These are phyloP conservation scores for Salvelinus fontinalis DNA, from an alignment of 2,113 vertebrate genomes.

Conservation along the genomic window DNA sequence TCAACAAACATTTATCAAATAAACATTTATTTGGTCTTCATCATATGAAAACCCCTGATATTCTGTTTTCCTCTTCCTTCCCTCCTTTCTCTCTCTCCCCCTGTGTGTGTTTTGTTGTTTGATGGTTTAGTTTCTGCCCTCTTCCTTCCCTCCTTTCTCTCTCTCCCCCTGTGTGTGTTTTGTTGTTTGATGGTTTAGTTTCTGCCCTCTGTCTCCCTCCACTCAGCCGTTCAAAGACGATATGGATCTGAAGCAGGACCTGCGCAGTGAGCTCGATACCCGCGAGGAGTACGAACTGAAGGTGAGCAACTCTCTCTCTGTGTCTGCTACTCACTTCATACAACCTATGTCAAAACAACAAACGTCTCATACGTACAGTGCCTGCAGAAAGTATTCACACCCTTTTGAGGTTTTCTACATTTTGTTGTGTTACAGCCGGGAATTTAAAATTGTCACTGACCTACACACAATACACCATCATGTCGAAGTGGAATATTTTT, in stretches of 20 bases:
- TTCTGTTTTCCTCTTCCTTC: constrained; percentile 69
- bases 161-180: constrained; percentile 70
- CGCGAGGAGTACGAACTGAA: constrained; percentile 95
- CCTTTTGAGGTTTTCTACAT: too few relatives aligned
- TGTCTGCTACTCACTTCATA: not conserved
- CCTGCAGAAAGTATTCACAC: too few relatives aligned
- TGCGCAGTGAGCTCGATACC: constrained; percentile 87
- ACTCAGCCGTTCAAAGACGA: constrained; percentile 93
- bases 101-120: constrained; percentile 73
- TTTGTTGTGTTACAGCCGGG: too few relatives aligned
- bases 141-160: constrained; percentile 64
- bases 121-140: constrained; percentile 82
- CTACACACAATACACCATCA: too few relatives aligned
- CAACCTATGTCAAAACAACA: not conserved
- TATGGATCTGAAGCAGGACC: constrained; percentile 91
- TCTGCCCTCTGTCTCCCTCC: constrained; percentile 79
- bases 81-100: constrained; percentile 67
- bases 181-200: constrained; percentile 81
- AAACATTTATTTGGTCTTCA: constrained; percentile 54
- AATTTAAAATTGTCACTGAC: too few relatives aligned
- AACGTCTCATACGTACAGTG: too few relatives aligned
- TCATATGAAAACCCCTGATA: constrained; percentile 69
- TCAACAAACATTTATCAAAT: constrained; percentile 12
- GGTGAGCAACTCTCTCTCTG: constrained; percentile 69
- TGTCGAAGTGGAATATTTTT: too few relatives aligned